Conservation (phyloP, 2,888 invertebrate species). For the Alsophila aescularia region DNA sequence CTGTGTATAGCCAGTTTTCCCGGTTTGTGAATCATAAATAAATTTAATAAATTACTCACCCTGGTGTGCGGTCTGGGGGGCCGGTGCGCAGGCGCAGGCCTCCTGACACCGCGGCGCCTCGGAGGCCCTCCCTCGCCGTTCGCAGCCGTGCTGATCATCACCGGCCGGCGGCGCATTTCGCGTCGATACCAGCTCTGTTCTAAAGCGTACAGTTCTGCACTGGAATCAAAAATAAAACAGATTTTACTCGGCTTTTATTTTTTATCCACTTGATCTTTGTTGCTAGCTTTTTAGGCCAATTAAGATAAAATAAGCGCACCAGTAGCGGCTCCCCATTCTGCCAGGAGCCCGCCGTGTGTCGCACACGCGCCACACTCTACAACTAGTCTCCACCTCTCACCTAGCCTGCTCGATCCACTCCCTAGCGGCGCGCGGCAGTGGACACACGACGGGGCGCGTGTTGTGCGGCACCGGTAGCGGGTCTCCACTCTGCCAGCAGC, state of each 20-base stretch:
- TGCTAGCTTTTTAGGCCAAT: no score
- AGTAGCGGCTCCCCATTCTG: no score
- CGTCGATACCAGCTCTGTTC: constrained; percentile 89
- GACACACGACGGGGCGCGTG: constrained; percentile 57
- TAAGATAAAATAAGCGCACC: no score
- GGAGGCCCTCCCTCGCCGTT: constrained; percentile 50
- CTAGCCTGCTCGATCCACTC: no score
- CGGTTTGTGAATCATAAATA: no score
- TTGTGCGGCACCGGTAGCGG: constrained; percentile 55
- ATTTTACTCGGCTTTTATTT: no score
- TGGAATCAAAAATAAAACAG: no score
- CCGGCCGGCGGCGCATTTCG: constrained; percentile 90
- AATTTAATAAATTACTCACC: not conserved
- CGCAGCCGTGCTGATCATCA: constrained; percentile 86
- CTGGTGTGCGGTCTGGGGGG: constrained; percentile 30
- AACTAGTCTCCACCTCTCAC: no score
- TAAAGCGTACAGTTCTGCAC: constrained; percentile 74
- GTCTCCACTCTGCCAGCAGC: constrained; percentile 70
- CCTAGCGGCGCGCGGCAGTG: constrained; percentile 46
- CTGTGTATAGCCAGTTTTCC: no score
- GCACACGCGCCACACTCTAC: no score
- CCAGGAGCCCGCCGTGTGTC: no score
- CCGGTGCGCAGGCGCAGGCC: constrained; percentile 30
- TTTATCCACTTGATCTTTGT: no score
- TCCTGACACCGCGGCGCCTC: constrained; percentile 37